These are phyloP conservation scores for Agonopterix arenella DNA, from an alignment of 2,888 invertebrate species.

Conservation along the genomic window DNA sequence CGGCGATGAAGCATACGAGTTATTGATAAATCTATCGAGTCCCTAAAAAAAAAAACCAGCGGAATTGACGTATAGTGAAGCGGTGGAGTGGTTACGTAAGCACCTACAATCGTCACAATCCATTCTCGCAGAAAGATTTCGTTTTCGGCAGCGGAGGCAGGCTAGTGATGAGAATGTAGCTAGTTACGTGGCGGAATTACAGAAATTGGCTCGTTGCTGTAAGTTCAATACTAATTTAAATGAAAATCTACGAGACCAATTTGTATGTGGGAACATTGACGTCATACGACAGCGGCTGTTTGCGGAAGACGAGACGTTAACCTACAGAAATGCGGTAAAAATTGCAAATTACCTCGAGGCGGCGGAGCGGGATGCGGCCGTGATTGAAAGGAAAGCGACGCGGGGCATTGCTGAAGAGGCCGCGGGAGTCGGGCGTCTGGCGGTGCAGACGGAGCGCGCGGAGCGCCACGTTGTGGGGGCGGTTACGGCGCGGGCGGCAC, in stretches of 20 bases:
- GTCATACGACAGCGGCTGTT: slow-evolving; percentile 6
- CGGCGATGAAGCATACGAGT: slow-evolving; percentile 2
- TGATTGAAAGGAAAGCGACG: not conserved
- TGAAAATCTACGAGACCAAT: slow-evolving; percentile 7
- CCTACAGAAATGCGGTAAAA: not conserved
- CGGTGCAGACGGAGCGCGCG: not conserved
- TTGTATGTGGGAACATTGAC: slow-evolving; percentile 6
- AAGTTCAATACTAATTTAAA: not conserved
- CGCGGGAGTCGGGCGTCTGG: not conserved
- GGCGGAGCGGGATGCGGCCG: slow-evolving; percentile 2
- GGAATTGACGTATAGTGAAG: slow-evolving; percentile 1
- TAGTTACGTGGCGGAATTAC: slow-evolving; percentile 5
- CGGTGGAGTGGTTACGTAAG: not conserved
- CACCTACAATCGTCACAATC: slow-evolving; percentile 10
- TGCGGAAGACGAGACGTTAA: slow-evolving; percentile 2
- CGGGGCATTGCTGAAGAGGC: not conserved
- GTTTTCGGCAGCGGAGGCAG: slow-evolving; percentile 8
- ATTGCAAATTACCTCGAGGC: slow-evolving; percentile 1
- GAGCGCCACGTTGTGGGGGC: not conserved
- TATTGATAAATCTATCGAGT: slow-evolving; percentile 1
- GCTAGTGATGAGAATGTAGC: slow-evolving; percentile 1
- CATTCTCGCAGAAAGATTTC: slow-evolving; percentile 6
- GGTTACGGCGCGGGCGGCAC: not conserved
- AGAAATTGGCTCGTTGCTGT: slow-evolving; percentile 1
- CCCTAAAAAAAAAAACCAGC: slow-evolving; percentile 5